Evolutionary conservation across 2,113 vertebrate genomes (phyloP).

Genomic region (Perognathus longimembris): DNA sequence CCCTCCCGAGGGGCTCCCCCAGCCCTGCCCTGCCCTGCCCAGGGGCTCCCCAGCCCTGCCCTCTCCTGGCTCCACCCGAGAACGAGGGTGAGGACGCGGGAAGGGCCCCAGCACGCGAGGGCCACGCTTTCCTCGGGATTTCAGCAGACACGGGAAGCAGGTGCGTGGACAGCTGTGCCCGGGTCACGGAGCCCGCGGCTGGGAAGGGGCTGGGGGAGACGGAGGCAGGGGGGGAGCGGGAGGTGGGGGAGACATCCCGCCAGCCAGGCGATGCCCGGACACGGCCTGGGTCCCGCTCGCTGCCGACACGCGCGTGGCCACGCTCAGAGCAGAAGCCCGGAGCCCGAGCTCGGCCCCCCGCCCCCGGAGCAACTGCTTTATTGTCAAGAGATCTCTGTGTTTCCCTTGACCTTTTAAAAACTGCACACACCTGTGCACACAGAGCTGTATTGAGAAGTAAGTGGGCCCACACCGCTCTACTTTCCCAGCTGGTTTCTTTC

Average conservation of each 20-base stretch:
- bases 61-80: neutral
- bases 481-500: too few relatives aligned
- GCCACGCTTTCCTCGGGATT: neutral
- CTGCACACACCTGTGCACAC: too few relatives aligned
- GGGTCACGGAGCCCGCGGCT: too few relatives aligned
- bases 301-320: neutral
- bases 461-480: too few relatives aligned
- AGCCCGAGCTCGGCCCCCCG: neutral
- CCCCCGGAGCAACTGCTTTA: neutral
- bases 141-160: too few relatives aligned
- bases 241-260: neutral
- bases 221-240: neutral
- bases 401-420: constrained; percentile 60
- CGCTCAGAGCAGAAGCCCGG: neutral
- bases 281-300: neutral
- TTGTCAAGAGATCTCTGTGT: constrained; percentile 23
- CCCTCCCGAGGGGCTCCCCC: too few relatives aligned
- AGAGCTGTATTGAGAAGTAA: too few relatives aligned
- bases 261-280: neutral
- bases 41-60: neutral
- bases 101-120: neutral
- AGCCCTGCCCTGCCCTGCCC: neutral
- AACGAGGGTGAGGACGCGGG: neutral
- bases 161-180: too few relatives aligned
- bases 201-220: neutral